Conservation (phyloP, 2,888 invertebrate species). For the Drosophila infuscata region DNA sequence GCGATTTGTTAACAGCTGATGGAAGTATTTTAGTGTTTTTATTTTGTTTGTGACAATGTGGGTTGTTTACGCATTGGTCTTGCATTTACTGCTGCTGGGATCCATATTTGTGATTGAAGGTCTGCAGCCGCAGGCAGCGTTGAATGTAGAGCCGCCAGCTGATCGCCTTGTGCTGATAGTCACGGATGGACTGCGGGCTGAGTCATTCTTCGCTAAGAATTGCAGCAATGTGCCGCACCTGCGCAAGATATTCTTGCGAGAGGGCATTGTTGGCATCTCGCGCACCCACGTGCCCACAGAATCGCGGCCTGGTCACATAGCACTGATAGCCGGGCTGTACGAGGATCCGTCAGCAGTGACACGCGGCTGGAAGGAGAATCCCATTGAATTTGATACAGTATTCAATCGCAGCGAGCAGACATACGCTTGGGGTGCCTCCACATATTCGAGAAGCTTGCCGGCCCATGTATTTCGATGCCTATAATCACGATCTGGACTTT, state of each 20-base stretch:
- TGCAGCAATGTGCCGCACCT: constrained; percentile 80
- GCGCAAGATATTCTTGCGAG: constrained; percentile 69
- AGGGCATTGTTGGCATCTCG: constrained; percentile 89
- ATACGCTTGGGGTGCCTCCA: constrained; percentile 98
- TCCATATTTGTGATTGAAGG: constrained; percentile 93
- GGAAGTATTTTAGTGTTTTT: constrained; percentile 4
- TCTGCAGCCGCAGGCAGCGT: constrained; percentile 61
- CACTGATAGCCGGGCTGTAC: constrained; percentile 95
- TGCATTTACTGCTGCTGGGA: constrained; percentile 91
- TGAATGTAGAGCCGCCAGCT: constrained; percentile 85
- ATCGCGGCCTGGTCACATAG: constrained; percentile 98
- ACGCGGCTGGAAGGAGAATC: constrained; percentile 98
- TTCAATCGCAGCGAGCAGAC: constrained; percentile 94
- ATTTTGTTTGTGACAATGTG: constrained; percentile 69
- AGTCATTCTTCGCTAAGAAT: constrained; percentile 88
- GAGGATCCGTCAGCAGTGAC: constrained; percentile 99
- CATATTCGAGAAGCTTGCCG: constrained; percentile 91
- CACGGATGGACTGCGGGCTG: constrained; percentile 96
- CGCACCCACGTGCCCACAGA: constrained; percentile 98
- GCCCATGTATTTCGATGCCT: constrained; percentile 85
- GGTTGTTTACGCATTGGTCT: constrained; percentile 85
- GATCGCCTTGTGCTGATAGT: constrained; percentile 94
- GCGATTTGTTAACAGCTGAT: constrained; percentile 32
- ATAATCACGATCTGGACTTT: constrained; percentile 91
- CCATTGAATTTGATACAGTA: constrained; percentile 98